Conservation (phyloP, 2,888 invertebrate genomes). For the Caenorhabditis sp. region DNA sequence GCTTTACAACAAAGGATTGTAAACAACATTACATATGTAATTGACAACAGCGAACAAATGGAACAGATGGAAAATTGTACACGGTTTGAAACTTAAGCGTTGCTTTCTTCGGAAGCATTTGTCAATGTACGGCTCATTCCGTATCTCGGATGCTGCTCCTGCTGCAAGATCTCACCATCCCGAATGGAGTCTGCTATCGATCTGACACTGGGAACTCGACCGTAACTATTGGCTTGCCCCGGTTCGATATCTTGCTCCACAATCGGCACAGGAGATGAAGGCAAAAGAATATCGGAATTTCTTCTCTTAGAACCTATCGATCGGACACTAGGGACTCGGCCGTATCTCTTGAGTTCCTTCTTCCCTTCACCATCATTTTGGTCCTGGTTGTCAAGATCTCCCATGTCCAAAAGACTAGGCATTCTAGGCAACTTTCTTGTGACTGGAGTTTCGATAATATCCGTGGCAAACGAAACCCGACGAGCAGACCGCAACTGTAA, state of each 20-base stretch:
- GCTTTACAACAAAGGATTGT: too few species aligned
- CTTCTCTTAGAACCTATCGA: too few species aligned
- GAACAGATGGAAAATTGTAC: not conserved
- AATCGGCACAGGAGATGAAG: too few species aligned
- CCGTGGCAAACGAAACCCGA: not conserved
- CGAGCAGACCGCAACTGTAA: slow-evolving; percentile 18
- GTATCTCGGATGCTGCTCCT: not conserved
- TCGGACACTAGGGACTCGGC: too few species aligned
- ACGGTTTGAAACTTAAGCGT: not conserved
- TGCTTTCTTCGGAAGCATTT: too few species aligned
- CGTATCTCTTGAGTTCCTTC: too few species aligned
- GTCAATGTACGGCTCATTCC: not conserved
- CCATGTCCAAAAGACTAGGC: not conserved
- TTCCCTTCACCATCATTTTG: too few species aligned
- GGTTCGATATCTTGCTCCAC: not conserved
- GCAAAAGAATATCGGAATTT: too few species aligned
- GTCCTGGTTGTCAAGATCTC: too few species aligned
- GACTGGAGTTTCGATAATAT: not conserved
- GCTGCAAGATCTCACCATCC: not conserved
- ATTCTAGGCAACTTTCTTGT: not conserved
- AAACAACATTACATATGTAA: not conserved
- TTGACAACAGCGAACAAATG: not conserved
- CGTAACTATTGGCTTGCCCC: not conserved
- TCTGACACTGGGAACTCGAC: not conserved
- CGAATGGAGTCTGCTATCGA: not conserved